These are phyloP conservation scores for Archivesica marissinica DNA, from an alignment of 1,140 invertebrate genomes.

Conservation along the genomic window DNA sequence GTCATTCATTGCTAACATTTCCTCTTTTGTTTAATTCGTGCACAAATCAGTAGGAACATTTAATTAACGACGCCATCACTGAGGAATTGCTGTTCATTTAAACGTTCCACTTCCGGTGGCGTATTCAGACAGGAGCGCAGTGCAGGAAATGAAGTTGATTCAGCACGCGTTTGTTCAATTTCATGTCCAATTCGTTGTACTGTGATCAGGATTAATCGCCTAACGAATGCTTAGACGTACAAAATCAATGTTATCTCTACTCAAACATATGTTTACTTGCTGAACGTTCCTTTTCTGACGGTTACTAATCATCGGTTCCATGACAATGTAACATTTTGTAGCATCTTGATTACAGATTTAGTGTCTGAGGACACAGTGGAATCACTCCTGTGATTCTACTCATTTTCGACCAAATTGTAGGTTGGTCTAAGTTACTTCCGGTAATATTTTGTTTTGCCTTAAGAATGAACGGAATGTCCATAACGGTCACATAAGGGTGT, in stretches of 20 bases:
- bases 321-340: constrained; percentile 45
- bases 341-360: constrained; percentile 21
- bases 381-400: background rate
- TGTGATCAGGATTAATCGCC: constrained; percentile 49
- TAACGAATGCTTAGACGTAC: constrained; percentile 22
- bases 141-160: constrained; percentile 47
- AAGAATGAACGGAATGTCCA: no score
- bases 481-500: no score
- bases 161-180: constrained; percentile 49
- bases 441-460: background rate
- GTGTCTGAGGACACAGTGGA: background rate
- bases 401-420: constrained; percentile 7
- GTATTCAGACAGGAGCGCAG: constrained; percentile 37
- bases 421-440: background rate
- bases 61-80: constrained; percentile 41
- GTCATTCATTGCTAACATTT: constrained; percentile 10
- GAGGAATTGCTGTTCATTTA: constrained; percentile 20
- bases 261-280: constrained; percentile 50
- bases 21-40: background rate
- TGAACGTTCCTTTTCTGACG: background rate
- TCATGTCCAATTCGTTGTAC: constrained; percentile 45
- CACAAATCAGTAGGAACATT: constrained; percentile 16
- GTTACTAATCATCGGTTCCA: constrained; percentile 14
- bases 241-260: constrained; percentile 52
- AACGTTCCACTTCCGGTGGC: constrained; percentile 37